phyloP scores from a whole-genome alignment of 1,140 invertebrate species.

The Kradibia gibbosae region DNA sequence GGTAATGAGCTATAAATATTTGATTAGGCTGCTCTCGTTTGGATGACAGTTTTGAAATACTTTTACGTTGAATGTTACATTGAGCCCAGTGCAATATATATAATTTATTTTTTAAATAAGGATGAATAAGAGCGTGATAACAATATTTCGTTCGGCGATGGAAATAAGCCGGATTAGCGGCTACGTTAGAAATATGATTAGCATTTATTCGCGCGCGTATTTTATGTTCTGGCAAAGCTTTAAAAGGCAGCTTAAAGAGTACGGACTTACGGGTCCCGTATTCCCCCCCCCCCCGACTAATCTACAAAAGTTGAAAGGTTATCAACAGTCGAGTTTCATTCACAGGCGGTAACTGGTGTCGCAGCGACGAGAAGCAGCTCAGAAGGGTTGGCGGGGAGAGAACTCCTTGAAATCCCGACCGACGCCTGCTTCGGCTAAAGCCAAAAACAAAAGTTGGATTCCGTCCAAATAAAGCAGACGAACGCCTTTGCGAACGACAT shows the following conservation, averaged over 20 bases:
- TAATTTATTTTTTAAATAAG: too few species aligned
- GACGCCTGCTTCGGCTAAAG: neutral
- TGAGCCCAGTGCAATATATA: too few species aligned
- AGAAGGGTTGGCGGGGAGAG: too few species aligned
- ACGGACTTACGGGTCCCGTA: neutral
- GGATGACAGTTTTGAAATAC: too few species aligned
- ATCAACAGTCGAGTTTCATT: neutral
- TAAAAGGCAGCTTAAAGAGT: neutral
- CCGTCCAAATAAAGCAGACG: conserved; percentile 15
- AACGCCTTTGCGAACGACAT: neutral
- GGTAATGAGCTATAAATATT: conserved; percentile 36
- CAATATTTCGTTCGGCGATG: neutral
- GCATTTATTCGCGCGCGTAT: neutral
- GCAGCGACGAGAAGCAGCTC: too few species aligned
- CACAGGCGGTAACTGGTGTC: neutral
- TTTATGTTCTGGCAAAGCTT: neutral
- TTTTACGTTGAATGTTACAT: too few species aligned
- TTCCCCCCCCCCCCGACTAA: neutral
- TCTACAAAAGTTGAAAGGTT: neutral
- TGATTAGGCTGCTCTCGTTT: conserved; percentile 7
- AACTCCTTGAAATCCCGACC: neutral
- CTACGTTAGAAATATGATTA: neutral
- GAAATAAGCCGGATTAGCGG: neutral
- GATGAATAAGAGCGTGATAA: neutral
- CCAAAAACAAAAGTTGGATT: neutral